phyloP scores from a whole-genome alignment of 2,797 vertebrate species.

The Melanitta fusca region DNA sequence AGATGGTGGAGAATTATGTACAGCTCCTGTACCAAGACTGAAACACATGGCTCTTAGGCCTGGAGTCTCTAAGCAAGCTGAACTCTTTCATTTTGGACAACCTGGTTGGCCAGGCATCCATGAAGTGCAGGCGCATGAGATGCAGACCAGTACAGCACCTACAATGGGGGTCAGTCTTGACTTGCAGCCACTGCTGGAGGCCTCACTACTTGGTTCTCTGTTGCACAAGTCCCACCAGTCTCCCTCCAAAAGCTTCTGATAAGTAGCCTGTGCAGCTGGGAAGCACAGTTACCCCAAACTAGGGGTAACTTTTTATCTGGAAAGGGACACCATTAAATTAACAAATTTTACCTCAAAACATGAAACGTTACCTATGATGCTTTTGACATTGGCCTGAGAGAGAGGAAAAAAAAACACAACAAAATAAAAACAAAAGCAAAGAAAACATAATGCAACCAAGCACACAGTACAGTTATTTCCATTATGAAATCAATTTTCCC shows the following conservation, averaged over 20 bases:
- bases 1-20: background rate
- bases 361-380: background rate
- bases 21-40: background rate
- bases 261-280: background rate
- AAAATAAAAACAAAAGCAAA: background rate
- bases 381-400: background rate
- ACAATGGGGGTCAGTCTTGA: background rate
- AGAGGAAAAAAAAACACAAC: fast-evolving
- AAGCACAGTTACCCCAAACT: background rate
- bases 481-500: background rate
- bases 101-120: background rate
- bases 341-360: background rate
- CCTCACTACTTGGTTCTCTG: background rate
- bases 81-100: background rate
- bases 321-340: background rate
- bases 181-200: background rate
- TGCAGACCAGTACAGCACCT: background rate
- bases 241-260: background rate
- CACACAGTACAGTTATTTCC: background rate
- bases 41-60: background rate
- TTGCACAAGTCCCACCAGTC: background rate
- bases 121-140: background rate
- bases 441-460: background rate
- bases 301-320: background rate
- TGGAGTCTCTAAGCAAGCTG: background rate